Conservation (phyloP, 1,140 invertebrate genomes). For the Neodiprion virginianus region DNA sequence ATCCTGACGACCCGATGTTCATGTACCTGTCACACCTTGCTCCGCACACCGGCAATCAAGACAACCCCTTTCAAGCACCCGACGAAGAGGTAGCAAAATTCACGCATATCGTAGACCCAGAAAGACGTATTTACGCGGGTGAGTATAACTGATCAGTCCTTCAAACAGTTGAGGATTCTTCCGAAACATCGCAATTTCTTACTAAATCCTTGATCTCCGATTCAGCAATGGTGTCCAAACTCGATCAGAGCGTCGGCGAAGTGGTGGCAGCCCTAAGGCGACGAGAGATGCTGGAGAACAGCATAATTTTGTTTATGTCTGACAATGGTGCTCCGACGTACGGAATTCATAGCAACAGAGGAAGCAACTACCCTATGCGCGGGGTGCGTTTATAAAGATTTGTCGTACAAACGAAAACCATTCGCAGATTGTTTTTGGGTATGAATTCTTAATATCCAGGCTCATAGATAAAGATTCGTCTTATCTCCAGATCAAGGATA, state of each 20-base stretch:
- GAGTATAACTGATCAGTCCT: slow-evolving; percentile 29
- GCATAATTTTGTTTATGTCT: slow-evolving; percentile 77
- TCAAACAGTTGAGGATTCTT: background rate
- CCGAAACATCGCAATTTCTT: slow-evolving; percentile 11
- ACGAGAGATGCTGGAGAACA: slow-evolving; percentile 74
- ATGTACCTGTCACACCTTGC: slow-evolving; percentile 83
- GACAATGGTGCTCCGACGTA: slow-evolving; percentile 83
- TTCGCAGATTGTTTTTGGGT: background rate
- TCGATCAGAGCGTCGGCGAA: slow-evolving; percentile 85
- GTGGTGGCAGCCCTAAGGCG: slow-evolving; percentile 75
- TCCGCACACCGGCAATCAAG: slow-evolving; percentile 75
- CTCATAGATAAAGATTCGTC: slow-evolving; percentile 21
- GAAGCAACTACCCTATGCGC: slow-evolving; percentile 87
- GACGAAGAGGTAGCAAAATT: slow-evolving; percentile 76
- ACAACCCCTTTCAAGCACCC: slow-evolving; percentile 79
- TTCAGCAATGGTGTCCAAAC: slow-evolving; percentile 84
- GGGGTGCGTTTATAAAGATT: slow-evolving; percentile 65
- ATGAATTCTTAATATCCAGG: slow-evolving; percentile 1
- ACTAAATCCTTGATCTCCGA: background rate
- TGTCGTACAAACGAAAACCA: slow-evolving; percentile 14
- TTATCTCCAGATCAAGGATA: slow-evolving; percentile 71
- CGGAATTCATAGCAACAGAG: slow-evolving; percentile 76
- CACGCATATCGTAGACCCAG: slow-evolving; percentile 74
- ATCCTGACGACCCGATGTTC: slow-evolving; percentile 72
- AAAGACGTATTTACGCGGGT: slow-evolving; percentile 82